phyloP scores from a whole-genome alignment of 2,797 vertebrate species.

The Anisognathus igniventris region DNA sequence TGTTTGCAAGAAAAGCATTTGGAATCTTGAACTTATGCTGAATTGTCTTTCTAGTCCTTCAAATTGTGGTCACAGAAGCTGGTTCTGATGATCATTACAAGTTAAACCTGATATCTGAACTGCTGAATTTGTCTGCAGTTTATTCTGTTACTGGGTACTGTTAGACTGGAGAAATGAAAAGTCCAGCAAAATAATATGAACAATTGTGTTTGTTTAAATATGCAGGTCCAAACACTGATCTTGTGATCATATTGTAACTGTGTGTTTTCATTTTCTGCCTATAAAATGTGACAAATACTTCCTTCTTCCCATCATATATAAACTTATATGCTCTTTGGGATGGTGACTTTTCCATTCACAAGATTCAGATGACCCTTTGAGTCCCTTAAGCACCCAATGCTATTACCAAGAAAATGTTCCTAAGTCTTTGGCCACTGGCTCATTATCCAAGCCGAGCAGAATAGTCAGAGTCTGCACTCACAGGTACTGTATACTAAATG shows the following conservation, averaged over 20 bases:
- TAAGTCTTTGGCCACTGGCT: not conserved
- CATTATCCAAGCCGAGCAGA: not conserved
- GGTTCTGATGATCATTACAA: not conserved
- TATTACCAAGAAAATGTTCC: not conserved
- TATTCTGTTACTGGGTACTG: not conserved
- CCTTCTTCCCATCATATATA: not conserved
- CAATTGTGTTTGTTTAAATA: not conserved
- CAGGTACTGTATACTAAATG: not conserved
- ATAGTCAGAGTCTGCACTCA: not conserved
- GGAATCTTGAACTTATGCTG: not conserved
- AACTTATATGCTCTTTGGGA: not conserved
- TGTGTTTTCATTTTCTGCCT: not conserved
- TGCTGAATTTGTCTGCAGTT: not conserved
- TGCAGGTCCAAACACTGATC: not conserved
- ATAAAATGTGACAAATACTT: not conserved
- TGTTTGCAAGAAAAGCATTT: not conserved
- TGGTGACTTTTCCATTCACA: not conserved
- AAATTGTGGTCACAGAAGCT: not conserved
- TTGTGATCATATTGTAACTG: not conserved
- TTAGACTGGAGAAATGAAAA: not conserved
- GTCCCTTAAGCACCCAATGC: not conserved
- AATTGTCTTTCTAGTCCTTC: not conserved
- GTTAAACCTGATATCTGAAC: not conserved
- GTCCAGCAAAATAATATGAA: not conserved
- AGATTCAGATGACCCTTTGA: not conserved